Percentiles rank a stretch among this genome's conserved stretches.
These are phyloP conservation scores for Watsonalla cultraria DNA, from an alignment of 2,888 invertebrate species.

Conservation along the genomic window DNA sequence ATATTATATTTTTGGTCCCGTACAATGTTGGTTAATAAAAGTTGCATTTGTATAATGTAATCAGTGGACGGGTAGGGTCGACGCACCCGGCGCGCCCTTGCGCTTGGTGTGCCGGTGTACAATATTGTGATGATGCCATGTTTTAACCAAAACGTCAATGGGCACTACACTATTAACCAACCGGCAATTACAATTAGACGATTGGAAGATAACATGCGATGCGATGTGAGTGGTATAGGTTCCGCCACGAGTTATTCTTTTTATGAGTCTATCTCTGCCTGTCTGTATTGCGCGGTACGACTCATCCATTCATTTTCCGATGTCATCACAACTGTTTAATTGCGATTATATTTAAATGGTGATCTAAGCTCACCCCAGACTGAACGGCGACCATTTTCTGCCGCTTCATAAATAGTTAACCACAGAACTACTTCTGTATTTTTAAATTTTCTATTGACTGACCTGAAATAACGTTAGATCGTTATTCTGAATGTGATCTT, in stretches of 20 bases:
- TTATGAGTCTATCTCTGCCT: no score
- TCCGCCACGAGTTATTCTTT: no score
- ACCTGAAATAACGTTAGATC: no score
- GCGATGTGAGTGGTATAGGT: no score
- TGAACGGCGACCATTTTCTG: no score
- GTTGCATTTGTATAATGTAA: slow-evolving; percentile 49
- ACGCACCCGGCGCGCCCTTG: slow-evolving; percentile 38
- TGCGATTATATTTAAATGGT: no score
- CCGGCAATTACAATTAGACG: not conserved
- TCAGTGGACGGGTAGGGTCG: slow-evolving; percentile 50
- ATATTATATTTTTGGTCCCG: not conserved
- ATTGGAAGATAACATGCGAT: not conserved
- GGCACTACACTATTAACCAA: not conserved
- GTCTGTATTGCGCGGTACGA: not conserved
- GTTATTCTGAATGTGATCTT: no score
- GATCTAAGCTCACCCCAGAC: no score
- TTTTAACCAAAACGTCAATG: not conserved
- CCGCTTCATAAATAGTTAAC: no score
- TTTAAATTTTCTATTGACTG: no score
- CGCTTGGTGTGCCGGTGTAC: slow-evolving; percentile 10
- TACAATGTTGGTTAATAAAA: slow-evolving; percentile 34
- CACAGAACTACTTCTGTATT: no score
- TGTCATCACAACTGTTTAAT: not conserved
- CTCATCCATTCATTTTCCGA: not conserved
- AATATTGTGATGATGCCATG: not conserved